Conservation (phyloP, 2,888 invertebrate genomes). For the Polietes domitor region DNA sequence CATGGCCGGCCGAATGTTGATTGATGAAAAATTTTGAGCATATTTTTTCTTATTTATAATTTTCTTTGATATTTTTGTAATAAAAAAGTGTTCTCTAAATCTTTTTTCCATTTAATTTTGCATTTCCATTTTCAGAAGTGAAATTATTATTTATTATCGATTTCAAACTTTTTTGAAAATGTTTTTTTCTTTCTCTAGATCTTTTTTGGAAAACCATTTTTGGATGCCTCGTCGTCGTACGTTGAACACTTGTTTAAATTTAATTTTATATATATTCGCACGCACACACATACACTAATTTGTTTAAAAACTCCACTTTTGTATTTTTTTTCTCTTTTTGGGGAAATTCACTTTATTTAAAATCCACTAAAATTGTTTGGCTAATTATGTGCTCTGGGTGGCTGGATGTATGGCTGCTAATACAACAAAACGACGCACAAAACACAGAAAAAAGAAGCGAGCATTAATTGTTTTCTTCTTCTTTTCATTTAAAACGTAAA, state of each 20-base stretch:
- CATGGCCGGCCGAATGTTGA: too few relatives aligned
- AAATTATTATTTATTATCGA: too few relatives aligned
- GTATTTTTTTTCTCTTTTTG: conserved; percentile 23
- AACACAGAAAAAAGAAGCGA: conserved; percentile 10
- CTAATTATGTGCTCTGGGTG: neutral
- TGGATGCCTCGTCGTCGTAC: neutral
- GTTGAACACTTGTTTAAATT: conserved; percentile 14
- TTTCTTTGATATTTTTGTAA: neutral
- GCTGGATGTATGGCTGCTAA: neutral
- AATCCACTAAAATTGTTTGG: neutral
- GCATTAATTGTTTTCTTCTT: conserved; percentile 7
- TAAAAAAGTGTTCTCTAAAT: neutral
- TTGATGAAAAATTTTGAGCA: too few relatives aligned
- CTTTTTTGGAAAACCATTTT: conserved; percentile 4
- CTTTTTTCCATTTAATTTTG: neutral
- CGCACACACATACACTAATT: neutral
- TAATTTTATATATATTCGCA: neutral
- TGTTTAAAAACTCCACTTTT: neutral
- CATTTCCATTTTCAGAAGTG: neutral
- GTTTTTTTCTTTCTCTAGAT: neutral
- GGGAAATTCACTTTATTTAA: conserved; percentile 7
- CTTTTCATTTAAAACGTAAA: conserved; percentile 22
- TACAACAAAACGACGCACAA: conserved; percentile 15
- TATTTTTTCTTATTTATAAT: neutral
- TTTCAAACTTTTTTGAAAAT: too few relatives aligned